Evolutionary conservation across 2,113 vertebrate species (phyloP).

Genomic region (Pelecanoides urinatrix): DNA sequence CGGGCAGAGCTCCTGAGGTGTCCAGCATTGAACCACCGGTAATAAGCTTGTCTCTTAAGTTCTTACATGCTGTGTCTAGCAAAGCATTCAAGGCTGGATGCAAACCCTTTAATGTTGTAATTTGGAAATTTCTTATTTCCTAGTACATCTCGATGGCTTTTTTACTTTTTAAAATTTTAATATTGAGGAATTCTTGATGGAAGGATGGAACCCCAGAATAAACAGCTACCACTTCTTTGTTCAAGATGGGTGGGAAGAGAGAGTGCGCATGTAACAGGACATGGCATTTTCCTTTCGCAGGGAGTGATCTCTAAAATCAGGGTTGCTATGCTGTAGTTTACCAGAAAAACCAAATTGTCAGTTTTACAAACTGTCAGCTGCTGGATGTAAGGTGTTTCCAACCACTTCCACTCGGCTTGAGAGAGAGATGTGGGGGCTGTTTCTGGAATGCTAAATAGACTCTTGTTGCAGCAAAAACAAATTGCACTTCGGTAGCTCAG

Average conservation of each 20-base stretch:
- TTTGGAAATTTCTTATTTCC: background rate
- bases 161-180: background rate
- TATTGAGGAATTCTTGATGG: background rate
- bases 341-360: background rate
- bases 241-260: background rate
- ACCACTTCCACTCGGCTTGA: background rate
- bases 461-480: background rate
- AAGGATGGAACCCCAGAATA: background rate
- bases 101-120: background rate
- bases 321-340: background rate
- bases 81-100: background rate
- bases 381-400: background rate
- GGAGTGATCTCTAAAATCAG: background rate
- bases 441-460: background rate
- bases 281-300: background rate
- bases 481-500: background rate
- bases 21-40: background rate
- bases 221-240: background rate
- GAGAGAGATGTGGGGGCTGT: fast-evolving
- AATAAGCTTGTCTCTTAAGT: background rate
- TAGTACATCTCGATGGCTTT: background rate
- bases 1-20: background rate
- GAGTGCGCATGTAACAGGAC: fast-evolving
- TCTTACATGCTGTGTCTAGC: background rate
- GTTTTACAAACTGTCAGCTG: background rate